Base-by-base conservation (phyloP, 1,140 invertebrate species). In the Drosophila pseudoobscura region DNA sequence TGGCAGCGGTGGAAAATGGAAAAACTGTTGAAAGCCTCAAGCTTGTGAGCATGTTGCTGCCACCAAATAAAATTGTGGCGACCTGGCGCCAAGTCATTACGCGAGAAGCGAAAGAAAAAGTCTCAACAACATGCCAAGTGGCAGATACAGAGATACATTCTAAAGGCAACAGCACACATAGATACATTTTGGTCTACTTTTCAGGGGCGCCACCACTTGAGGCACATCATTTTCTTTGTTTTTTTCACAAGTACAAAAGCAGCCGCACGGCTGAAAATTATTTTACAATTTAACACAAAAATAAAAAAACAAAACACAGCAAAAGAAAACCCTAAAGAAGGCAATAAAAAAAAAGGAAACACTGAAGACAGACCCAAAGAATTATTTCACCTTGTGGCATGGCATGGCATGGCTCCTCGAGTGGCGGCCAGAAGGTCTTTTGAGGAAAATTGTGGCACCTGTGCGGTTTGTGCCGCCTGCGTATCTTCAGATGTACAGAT, bases 361-460 rank as follows among this genome's bases (percentile, higher is more conserved):
- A 64, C 9, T 11, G 26, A 15, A 20, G 50, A 49, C 51, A 51
- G 22, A 24, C 3, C 35, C 35, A 50, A 52, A 60, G 31, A 78
- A 77, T 73, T 55, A 72, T 43, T 75, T 60, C 63, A 68, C 43
- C 63, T 69, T 74, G 46, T 55, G 73, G 65, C 51, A 73, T 62
- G 31, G 65, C 51, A 73, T 62, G 31, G 3, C 31, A 20, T 59
- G 24, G 24, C 63, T 55, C 60, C 65, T 78, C 51, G 35, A 63
- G 61, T 75, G 70, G 52, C 47, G 51, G 24, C 50, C 50, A 35
- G 39, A 63, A 29, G 70, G 50, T 35, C 26, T 41, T 41, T 35
- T 31, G 58, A 55, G 72, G 56, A 55, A 68, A 66, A 72, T 54
- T 84, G 80, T 76, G 63, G 80, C 80, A 87, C 82, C 80, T 87